Conservation (phyloP, 2,113 vertebrate genomes). For the Chlorodrepanis virens region DNA sequence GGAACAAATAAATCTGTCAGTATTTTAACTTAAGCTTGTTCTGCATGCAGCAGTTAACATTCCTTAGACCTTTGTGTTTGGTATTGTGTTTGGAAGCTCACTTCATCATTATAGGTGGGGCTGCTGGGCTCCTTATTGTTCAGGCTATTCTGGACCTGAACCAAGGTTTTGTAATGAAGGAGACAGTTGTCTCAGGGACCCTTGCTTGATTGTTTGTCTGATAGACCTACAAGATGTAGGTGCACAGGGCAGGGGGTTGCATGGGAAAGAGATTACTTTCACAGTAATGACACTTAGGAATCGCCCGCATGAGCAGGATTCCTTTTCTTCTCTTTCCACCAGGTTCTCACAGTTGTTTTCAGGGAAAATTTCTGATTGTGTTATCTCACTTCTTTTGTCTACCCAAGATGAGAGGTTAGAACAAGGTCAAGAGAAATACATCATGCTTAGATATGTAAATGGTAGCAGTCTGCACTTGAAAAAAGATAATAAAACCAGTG, state of each 20-base stretch:
- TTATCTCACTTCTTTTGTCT: not conserved
- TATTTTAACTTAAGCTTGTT: not conserved
- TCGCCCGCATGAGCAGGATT: not conserved
- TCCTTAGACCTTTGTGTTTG: not conserved
- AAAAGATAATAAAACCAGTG: not conserved
- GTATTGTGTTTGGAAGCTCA: not conserved
- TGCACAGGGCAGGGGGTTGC: not conserved
- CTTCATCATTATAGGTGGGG: not conserved
- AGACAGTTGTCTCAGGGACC: not conserved
- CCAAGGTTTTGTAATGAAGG: not conserved
- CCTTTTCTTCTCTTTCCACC: not conserved
- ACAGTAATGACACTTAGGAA: not conserved
- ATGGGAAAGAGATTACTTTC: not conserved
- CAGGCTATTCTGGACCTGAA: not conserved
- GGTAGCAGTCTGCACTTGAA: not conserved
- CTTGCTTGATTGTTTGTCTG: not conserved
- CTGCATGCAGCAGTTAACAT: not conserved
- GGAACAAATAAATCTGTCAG: slow-evolving; percentile 3
- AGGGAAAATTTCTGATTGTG: not conserved
- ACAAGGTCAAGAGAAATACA: not conserved
- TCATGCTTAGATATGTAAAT: not conserved
- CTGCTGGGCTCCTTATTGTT: not conserved
- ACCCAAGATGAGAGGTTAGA: not conserved
- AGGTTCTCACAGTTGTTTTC: not conserved
- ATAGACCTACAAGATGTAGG: not conserved